Conservation (phyloP, 2,888 invertebrate species). For the Mimachlamys varia region DNA sequence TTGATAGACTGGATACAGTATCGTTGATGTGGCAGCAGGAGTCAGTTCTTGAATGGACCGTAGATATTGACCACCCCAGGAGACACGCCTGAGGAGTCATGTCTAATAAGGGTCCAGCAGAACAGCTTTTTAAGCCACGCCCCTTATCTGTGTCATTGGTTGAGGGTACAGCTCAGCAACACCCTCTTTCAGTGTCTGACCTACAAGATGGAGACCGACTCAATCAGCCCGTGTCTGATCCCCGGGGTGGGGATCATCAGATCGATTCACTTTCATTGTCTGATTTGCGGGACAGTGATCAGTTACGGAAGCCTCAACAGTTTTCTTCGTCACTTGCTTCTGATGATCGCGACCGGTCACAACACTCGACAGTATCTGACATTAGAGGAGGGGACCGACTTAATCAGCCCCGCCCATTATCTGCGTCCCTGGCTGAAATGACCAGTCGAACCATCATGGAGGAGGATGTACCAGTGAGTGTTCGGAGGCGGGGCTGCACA, state of each 20-base stretch:
- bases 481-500: slow-evolving; percentile 76
- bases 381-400: neutral
- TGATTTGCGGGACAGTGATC: neutral
- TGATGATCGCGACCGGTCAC: neutral
- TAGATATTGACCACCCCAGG: neutral
- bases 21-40: neutral
- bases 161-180: neutral
- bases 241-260: neutral
- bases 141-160: neutral
- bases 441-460: slow-evolving; percentile 54
- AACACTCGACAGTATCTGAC: neutral
- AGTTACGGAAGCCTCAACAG: neutral
- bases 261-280: neutral
- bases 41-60: neutral
- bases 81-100: neutral
- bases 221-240: neutral
- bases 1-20: neutral
- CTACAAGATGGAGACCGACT: neutral
- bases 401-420: neutral
- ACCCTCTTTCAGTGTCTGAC: neutral
- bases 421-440: neutral
- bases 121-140: neutral
- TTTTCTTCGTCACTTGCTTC: neutral
- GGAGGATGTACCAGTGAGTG: slow-evolving; percentile 78
- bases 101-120: neutral